Evolutionary conservation across 1,140 invertebrate species (phyloP), one percentile per base, ranked within the genome.

Genomic region (Drosophila seguyi): DNA sequence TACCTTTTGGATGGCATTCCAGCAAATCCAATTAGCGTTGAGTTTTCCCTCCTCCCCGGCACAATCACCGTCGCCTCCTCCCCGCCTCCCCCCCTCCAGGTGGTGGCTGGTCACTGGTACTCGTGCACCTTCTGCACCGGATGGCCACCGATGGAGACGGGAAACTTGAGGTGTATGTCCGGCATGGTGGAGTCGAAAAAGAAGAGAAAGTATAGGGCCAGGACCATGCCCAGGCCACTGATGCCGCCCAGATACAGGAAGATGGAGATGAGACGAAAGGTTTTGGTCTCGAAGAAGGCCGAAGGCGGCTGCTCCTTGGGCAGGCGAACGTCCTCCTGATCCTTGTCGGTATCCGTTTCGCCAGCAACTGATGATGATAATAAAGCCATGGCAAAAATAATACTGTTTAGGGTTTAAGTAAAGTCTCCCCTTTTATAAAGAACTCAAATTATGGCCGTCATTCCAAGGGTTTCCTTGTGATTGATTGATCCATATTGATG

Each of bases 121-220:
- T 90, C 81, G 55, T 92, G 91, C 41, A 92, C 81, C 18, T 92
- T 92, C 59, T 92, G 91, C 53, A 91, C 84, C 22, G 88, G 91
- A 16, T 87, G 78, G 1, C 88, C 91, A 18, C 91, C 91, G 39
- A 92, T 87, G 3, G 91, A 91, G 52, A 92, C 79, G 16, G 91
- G 91, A 47, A 92, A 92, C 67, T 84, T 87, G 25, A 90, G 58
- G 71, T 92, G 88, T 27, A 92, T 92, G 41, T 91, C 91, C 45
- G 91, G 91, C 91, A 92, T 92, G 52, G 75, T 53, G 31, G 91
- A 92, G 58, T 92, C 91, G 16, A 92, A 92, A 62, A 92, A 92
- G 8, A 92, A 42, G 0, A 92, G 68, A 44, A 79, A 92, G 53
- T 92, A 92, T 2, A 92, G 44, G 13, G 91, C 90, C 50, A 92